Evolutionary conservation across 2,888 invertebrate species (phyloP).

Genomic region (Orthosia gracilis): DNA sequence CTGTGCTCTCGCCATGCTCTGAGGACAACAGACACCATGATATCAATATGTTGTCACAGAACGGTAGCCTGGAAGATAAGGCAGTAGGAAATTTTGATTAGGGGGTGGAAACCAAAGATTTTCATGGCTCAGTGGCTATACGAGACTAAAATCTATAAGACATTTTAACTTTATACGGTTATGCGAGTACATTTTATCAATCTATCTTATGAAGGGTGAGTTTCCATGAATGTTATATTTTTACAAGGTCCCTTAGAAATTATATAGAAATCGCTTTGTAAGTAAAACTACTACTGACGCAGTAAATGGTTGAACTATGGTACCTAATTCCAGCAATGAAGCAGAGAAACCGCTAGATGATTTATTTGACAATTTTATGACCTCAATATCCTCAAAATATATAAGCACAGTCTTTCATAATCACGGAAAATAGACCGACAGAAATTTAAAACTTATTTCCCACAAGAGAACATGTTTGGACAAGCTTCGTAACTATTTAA

Average conservation of each 20-base stretch:
- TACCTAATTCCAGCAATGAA: background rate
- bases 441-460: conserved; percentile 40
- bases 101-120: background rate
- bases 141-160: too few species aligned
- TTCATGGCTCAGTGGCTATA: too few species aligned
- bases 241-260: too few species aligned
- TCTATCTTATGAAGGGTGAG: too few species aligned
- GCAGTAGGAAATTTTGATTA: background rate
- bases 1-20: conserved; percentile 92
- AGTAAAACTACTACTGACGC: background rate
- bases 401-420: background rate
- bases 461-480: conserved; percentile 51
- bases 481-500: conserved; percentile 48
- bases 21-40: conserved; percentile 71
- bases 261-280: background rate
- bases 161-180: too few species aligned
- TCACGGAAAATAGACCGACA: conserved; percentile 19
- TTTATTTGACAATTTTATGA: background rate
- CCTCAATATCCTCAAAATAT: background rate
- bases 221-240: too few species aligned
- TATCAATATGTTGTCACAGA: conserved; percentile 27
- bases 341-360: background rate
- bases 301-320: background rate
- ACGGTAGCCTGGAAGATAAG: background rate
- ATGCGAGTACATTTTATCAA: too few species aligned